Evolutionary conservation across 2,888 invertebrate genomes (phyloP), one percentile per base, ranked within the genome.

Genomic region (Andrena fulva): DNA sequence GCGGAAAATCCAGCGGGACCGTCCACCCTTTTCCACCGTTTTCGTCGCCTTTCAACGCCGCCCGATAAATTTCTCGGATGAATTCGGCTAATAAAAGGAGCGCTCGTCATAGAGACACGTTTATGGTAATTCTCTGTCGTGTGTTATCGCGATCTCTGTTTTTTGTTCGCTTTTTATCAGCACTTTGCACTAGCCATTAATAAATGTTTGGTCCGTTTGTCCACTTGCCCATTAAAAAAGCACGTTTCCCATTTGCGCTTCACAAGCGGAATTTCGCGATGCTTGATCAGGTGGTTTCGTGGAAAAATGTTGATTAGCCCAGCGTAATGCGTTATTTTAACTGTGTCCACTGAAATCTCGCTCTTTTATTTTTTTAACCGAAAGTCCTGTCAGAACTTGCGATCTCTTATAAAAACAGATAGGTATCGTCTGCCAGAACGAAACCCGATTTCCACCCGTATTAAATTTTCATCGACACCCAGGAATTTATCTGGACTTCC

Each of bases 71-170:
- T 42, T 42, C 42, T 42, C 42, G 42, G 5, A 42, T 42, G 42
- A 1, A 16, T 42, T 42, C 42, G 42, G 42, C 12, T 42, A 42
- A 42, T 42, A 16, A 42, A 42, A 16, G 42, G 4, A 5, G 42
- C 42, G 12, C 42, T 42, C 42, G 42, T 42, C 42, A 42, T 42
- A 16, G 42, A 42, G 1, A 42, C 16, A 42, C 42, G 42, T 42
- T 42, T 16, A 24, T 56, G 27, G 12, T 56, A 56, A 56, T 56
- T 27, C 27, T 10, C 56, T 24, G 24, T 67, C 67, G 67, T 52
- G 67, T 33, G 68, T 68, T 68, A 68, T 56, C 68, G 56, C n/a
- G 56, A 69, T 54, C 67, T 68, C 67, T 54, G n/a, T 70, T 35
- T 31, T 31, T 29, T 12, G n/a, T 24, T 33, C 33, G 54, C 20